Percentiles rank a stretch among this genome's conserved stretches.
Evolutionary conservation across 2,888 invertebrate species (phyloP).

Genomic region (Hyposoter dolosus): DNA sequence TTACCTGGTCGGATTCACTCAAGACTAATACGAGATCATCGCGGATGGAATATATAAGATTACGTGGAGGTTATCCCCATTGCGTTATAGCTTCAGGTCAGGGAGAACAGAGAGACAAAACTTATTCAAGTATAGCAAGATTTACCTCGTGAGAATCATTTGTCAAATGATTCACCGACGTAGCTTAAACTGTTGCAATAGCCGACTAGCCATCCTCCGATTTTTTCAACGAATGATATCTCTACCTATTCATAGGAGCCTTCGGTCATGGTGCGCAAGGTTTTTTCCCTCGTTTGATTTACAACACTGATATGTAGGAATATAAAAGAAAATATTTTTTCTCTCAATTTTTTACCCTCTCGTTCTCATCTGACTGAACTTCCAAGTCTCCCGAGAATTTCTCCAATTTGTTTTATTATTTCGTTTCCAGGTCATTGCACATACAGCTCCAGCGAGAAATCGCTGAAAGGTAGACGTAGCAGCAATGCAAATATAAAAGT

Average conservation of each 20-base stretch:
- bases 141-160: too few relatives aligned
- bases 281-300: not conserved
- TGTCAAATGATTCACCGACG: not conserved
- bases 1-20: too few relatives aligned
- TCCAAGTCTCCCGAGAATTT: constrained; percentile 6
- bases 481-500: constrained; percentile 18
- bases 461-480: not conserved
- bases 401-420: constrained; percentile 37
- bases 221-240: not conserved
- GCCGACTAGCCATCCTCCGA: not conserved
- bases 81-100: too few relatives aligned
- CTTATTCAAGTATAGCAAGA: too few relatives aligned
- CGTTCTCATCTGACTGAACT: not conserved
- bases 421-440: constrained; percentile 5
- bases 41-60: too few relatives aligned
- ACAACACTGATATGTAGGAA: not conserved
- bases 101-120: too few relatives aligned
- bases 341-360: constrained; percentile 8
- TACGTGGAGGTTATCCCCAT: too few relatives aligned
- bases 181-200: not conserved
- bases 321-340: constrained; percentile 20
- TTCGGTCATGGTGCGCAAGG: not conserved
- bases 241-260: not conserved
- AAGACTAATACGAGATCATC: too few relatives aligned
- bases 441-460: constrained; percentile 7